Evolutionary conservation across 2,113 vertebrate genomes (phyloP).

Genomic region (Thunnus maccoyii): DNA sequence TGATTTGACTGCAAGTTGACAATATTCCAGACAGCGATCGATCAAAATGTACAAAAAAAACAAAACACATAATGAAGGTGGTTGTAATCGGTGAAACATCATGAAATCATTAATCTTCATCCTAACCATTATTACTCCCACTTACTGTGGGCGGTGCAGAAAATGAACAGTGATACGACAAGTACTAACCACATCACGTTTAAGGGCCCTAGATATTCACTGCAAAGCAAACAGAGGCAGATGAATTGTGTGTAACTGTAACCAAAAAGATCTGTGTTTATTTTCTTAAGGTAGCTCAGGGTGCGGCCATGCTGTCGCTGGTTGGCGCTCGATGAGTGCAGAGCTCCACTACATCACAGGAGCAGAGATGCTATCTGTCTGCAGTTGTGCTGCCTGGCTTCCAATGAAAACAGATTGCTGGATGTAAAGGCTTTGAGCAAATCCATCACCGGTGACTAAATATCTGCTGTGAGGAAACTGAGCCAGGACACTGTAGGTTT

Average conservation of each 20-base stretch:
- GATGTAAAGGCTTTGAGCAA: conserved; percentile 53
- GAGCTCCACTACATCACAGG: conserved; percentile 53
- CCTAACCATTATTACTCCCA: conserved; percentile 9
- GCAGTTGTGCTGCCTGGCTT: conserved; percentile 43
- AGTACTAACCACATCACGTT: conserved; percentile 29
- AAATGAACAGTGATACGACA: conserved; percentile 38
- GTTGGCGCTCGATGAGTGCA: conserved; percentile 57
- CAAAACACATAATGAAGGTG: background rate
- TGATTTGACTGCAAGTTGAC: background rate
- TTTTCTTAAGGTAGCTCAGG: conserved; percentile 49
- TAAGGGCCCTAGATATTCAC: conserved; percentile 12
- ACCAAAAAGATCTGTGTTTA: conserved; percentile 48
- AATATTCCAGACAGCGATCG: background rate
- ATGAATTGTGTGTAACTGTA: conserved; percentile 29
- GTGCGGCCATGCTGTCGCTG: conserved; percentile 35
- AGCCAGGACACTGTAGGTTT: conserved; percentile 11
- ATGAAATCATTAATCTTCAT: background rate
- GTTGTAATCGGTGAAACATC: conserved; percentile 2
- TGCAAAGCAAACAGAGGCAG: conserved; percentile 27
- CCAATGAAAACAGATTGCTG: conserved; percentile 70
- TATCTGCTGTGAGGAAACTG: conserved; percentile 23
- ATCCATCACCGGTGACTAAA: conserved; percentile 41
- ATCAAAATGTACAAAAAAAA: conserved; percentile 9
- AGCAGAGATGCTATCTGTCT: conserved; percentile 65
- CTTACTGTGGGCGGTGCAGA: conserved; percentile 19